Base-by-base conservation (phyloP, 2,888 invertebrate species). In the Elmis aenea region DNA sequence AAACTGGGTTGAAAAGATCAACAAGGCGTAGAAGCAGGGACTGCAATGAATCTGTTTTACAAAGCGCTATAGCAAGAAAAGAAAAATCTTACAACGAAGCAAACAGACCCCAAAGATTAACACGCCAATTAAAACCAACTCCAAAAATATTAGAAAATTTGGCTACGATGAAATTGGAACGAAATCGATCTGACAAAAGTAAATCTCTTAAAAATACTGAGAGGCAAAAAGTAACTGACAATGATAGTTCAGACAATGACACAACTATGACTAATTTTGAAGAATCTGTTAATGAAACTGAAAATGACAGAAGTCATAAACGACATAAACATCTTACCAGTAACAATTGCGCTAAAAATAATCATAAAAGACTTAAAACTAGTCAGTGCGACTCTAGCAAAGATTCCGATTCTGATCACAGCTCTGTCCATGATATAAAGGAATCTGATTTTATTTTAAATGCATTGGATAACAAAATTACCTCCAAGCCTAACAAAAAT, bases 31-130 rank as follows among this genome's bases (percentile, higher is more conserved):
- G 77, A 26, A 78, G 77, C 48, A 80, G 78, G 55, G 80, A 81
- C 50, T 73, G 68, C 24, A 66, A 65, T 9, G 75, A 79, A 43
- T 80, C 81, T 28, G 74, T 83, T 15, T 62, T 85, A 12, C 80
- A 83, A 43, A 79, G 75, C 62, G 83, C 83, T 5, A 83, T 83
- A 52, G 82, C 82, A 1, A 71, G 82, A 8, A 84, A 84, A 58
- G 81, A 83, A 58, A 83, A 83, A 50, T 77, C 78, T 1, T 81
- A 79, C 51, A 77, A 77, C 51, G 74, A 74, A 50, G 57, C 69
- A 3, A 55, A 48, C 24, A 64, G 69, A 45, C 63, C 66, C 1
- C 64, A 75, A 52, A 65, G 76, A 32, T 62, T 73, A 11, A 69
- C 71, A 33, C 70, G 81, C 3, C 72, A 78, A 33, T 75, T 81